These are phyloP conservation scores for Odontamblyopus rebecca DNA, from an alignment of 2,797 vertebrate species.

Conservation along the genomic window DNA sequence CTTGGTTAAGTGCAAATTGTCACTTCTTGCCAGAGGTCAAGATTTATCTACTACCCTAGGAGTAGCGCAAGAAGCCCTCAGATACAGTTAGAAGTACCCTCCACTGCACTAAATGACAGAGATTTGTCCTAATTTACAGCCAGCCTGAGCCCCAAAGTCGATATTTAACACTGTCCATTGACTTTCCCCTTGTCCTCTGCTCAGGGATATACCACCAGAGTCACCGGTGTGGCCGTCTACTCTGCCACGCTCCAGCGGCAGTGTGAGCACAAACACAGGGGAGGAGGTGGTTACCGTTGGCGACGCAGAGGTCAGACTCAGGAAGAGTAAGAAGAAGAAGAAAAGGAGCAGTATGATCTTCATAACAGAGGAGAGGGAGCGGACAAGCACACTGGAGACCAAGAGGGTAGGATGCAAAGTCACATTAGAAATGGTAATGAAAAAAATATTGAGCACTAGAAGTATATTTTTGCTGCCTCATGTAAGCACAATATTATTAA, in stretches of 20 bases:
- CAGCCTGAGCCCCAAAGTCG: not conserved
- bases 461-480: not conserved
- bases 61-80: not conserved
- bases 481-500: not conserved
- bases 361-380: constrained; percentile 79
- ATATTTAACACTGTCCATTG: constrained; percentile 6
- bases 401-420: constrained; percentile 69
- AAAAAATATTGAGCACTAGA: not conserved
- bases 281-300: constrained; percentile 65
- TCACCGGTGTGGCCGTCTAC: constrained; percentile 45
- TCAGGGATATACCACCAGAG: constrained; percentile 64
- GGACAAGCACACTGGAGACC: constrained; percentile 64
- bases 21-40: not conserved
- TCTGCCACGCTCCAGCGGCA: constrained; percentile 70
- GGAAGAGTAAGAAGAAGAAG: constrained; percentile 89
- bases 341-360: constrained; percentile 96
- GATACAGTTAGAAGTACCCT: not conserved
- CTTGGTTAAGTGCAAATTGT: not conserved
- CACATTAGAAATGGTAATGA: not conserved
- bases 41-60: constrained; percentile 4
- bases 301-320: constrained; percentile 88
- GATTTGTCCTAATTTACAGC: not conserved
- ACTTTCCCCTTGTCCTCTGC: not conserved
- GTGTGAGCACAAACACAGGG: constrained; percentile 56
- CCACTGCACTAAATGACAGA: not conserved